Evolutionary conservation across 2,888 invertebrate genomes (phyloP).

Genomic region (Dryomyza anilis): DNA sequence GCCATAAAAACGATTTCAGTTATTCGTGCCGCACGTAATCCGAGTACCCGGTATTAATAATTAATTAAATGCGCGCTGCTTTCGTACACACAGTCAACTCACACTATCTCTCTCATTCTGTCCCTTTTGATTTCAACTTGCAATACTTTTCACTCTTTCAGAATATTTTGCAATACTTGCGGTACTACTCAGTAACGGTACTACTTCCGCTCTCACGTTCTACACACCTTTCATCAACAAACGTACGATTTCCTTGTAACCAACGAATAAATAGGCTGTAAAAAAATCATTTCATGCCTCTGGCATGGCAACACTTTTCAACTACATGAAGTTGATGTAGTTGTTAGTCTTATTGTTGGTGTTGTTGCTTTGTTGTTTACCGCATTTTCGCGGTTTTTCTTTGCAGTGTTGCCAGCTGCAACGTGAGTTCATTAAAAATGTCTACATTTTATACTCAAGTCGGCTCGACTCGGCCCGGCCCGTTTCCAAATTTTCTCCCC

Average conservation of each 20-base stretch:
- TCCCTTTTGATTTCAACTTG: not conserved
- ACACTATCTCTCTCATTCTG: not conserved
- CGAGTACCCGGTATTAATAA: conserved; percentile 29
- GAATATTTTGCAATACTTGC: too few species aligned
- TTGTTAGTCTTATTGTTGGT: not conserved
- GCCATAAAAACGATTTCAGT: not conserved
- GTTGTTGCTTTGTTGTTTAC: conserved; percentile 14
- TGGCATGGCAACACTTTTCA: too few species aligned
- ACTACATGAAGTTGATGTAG: too few species aligned
- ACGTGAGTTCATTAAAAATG: conserved; percentile 2
- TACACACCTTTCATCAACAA: too few species aligned
- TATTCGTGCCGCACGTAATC: conserved; percentile 22
- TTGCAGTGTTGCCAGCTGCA: not conserved
- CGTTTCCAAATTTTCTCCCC: too few species aligned
- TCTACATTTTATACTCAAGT: not conserved
- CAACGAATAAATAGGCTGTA: too few species aligned
- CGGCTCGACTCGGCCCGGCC: too few species aligned
- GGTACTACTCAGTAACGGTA: too few species aligned
- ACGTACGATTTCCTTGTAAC: too few species aligned
- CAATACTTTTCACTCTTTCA: not conserved
- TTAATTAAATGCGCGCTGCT: conserved; percentile 30
- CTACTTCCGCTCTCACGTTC: too few species aligned
- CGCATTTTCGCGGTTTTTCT: conserved; percentile 15
- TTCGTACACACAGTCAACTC: not conserved
- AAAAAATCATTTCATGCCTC: too few species aligned